Evolutionary conservation across 2,113 vertebrate species (phyloP).

Genomic region (chimpanzee (Pan troglodytes)): NHGRI_mPanTro3-v2.1_pri NC_072410.2:48712501-48713000

Average conservation of each 20-base stretch:
- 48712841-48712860: neutral
- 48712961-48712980: neutral
- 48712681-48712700: neutral
- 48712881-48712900: neutral
- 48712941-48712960: neutral
- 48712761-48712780: neutral
- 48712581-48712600: no score
- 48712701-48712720: neutral
- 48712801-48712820: neutral
- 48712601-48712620: no score
- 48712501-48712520: no score
- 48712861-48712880: neutral
- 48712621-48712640: neutral
- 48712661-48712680: neutral
- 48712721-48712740: neutral
- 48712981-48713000: rapidly evolving
- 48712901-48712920: neutral
- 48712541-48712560: no score
- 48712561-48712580: no score
- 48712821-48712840: neutral
- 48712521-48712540: no score
- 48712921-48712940: neutral
- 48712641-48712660: neutral
- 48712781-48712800: neutral
- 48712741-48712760: neutral